Conservation (phyloP, 2,797 vertebrate species). For the Tympanoctomys barrerae region DNA sequence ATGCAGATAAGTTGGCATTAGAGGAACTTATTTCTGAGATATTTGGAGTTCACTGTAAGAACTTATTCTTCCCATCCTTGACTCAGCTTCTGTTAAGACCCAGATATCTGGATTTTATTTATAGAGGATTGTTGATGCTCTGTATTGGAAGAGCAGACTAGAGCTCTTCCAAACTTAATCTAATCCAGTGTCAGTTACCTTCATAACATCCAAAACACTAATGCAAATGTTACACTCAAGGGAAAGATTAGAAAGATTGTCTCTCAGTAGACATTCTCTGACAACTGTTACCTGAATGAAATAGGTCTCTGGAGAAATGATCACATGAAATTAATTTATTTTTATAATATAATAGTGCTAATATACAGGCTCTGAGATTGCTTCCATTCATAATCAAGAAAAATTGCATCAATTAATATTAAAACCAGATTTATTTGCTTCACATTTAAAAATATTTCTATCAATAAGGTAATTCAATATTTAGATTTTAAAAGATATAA, state of each 20-base stretch:
- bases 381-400: background rate
- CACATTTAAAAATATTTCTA: constrained; percentile 30
- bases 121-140: background rate
- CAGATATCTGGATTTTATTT: background rate
- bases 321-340: constrained; percentile 39
- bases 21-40: background rate
- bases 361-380: background rate
- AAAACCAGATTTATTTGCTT: background rate
- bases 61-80: background rate
- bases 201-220: background rate
- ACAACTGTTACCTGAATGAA: background rate
- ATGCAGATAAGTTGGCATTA: background rate
- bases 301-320: background rate
- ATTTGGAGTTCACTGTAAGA: background rate
- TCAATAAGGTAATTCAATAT: background rate
- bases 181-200: background rate
- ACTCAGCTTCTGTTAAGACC: background rate
- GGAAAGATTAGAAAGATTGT: constrained; percentile 22
- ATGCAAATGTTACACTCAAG: background rate
- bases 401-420: background rate
- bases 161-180: background rate
- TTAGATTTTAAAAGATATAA: background rate
- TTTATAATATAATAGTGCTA: background rate
- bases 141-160: background rate
- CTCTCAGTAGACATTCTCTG: background rate